Evolutionary conservation across 2,113 vertebrate species (phyloP).

Genomic region (Phrynosoma blainvillii): DNA sequence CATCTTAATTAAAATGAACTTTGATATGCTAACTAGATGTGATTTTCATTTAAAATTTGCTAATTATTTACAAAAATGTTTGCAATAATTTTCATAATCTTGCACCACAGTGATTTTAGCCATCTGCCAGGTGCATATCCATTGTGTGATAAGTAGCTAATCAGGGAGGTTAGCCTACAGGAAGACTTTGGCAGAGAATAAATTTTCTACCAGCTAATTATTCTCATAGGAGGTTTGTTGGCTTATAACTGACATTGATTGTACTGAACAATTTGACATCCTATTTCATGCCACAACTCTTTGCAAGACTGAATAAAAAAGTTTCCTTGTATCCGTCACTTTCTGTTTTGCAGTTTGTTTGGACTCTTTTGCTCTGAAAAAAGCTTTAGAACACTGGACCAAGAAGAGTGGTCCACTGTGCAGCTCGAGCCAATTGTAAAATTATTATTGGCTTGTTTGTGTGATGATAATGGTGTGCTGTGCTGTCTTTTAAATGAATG

Average conservation of each 20-base stretch:
- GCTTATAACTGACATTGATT: conserved; percentile 9
- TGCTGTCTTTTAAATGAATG: too few relatives aligned
- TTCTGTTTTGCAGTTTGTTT: neutral
- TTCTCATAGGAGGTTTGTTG: conserved; percentile 13
- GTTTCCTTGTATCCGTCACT: neutral
- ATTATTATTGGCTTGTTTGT: neutral
- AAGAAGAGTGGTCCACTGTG: neutral
- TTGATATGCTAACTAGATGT: conserved; percentile 47
- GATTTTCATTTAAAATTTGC: conserved; percentile 45
- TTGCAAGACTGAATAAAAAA: neutral
- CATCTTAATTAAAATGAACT: conserved; percentile 30
- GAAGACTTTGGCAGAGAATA: neutral
- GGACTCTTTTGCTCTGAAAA: too few relatives aligned
- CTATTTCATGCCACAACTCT: neutral
- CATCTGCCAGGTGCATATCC: conserved; percentile 20
- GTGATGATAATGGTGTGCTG: too few relatives aligned
- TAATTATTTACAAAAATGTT: conserved; percentile 48
- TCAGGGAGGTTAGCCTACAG: neutral
- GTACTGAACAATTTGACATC: conserved; percentile 23
- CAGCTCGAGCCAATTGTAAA: neutral
- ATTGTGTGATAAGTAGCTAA: conserved; percentile 1
- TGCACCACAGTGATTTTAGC: neutral
- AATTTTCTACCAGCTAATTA: conserved; percentile 25
- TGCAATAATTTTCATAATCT: neutral
- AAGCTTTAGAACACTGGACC: neutral